Evolutionary conservation across 2,797 vertebrate species (phyloP).

Genomic region (Fundulus diaphanus): DNA sequence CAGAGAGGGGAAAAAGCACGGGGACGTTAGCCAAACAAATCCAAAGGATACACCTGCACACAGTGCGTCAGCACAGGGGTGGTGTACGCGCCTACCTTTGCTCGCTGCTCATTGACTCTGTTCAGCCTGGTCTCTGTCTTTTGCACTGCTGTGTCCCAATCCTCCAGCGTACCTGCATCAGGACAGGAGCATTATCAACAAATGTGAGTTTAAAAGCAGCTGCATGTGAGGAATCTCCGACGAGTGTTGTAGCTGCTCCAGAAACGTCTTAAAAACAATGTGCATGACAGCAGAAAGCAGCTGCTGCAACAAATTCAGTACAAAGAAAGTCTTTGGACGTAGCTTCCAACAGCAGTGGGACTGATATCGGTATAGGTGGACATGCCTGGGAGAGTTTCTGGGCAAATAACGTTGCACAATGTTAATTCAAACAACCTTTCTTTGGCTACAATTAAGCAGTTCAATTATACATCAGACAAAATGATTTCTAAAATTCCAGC

Average conservation of each 20-base stretch:
- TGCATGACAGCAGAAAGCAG: not conserved
- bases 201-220: no score
- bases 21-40: constrained; percentile 27
- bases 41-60: constrained; percentile 4
- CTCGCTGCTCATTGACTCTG: constrained; percentile 91
- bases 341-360: not conserved
- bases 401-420: not conserved
- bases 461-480: no score
- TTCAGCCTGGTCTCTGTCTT: constrained; percentile 91
- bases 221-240: not conserved
- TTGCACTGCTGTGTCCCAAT: constrained; percentile 94
- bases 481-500: no score
- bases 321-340: not conserved
- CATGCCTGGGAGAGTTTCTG: not conserved
- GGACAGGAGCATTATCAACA: not conserved
- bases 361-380: not conserved
- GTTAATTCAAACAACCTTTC: not conserved
- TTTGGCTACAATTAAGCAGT: no score
- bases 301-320: not conserved
- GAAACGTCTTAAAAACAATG: not conserved
- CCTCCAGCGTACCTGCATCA: constrained; percentile 89
- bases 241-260: not conserved
- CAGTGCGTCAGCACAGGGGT: not conserved
- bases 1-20: constrained; percentile 25
- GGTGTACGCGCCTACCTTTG: constrained; percentile 80